These are phyloP conservation scores for Drosophila arawakana DNA, from an alignment of 1,140 invertebrate genomes.

Conservation along the genomic window DNA sequence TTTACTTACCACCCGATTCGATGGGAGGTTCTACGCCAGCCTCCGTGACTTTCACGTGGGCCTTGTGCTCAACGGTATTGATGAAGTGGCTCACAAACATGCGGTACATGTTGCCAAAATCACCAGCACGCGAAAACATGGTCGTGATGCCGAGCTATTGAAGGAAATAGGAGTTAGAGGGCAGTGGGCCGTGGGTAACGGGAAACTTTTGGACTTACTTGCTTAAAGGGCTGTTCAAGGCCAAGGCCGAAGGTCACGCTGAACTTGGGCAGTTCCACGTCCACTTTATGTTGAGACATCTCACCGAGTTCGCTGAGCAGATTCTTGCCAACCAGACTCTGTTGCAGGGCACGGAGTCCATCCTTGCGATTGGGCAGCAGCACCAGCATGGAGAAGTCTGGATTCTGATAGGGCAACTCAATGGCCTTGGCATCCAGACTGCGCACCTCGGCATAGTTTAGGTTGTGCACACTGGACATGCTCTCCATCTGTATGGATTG, in stretches of 20 bases:
- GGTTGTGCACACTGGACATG: conserved; percentile 78
- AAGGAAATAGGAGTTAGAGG: too few relatives aligned
- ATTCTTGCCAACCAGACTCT: conserved; percentile 72
- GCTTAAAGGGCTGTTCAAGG: conserved; percentile 85
- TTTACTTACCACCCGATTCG: conserved; percentile 86
- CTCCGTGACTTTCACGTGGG: conserved; percentile 73
- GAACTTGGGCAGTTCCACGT: conserved; percentile 87
- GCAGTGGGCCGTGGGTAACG: too few relatives aligned
- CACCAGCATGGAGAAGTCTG: conserved; percentile 74
- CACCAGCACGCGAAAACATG: conserved; percentile 85
- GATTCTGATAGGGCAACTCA: conserved; percentile 77
- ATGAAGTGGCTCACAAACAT: conserved; percentile 86
- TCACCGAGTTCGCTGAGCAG: conserved; percentile 77
- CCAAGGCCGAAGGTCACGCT: conserved; percentile 86
- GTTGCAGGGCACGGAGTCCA: conserved; percentile 65
- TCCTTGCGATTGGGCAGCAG: conserved; percentile 78
- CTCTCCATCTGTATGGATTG: conserved; percentile 74
- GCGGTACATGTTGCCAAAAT: conserved; percentile 87
- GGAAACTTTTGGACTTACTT: conserved; percentile 77
- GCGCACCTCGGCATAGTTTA: conserved; percentile 70
- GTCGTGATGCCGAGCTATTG: conserved; percentile 86
- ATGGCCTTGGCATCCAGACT: conserved; percentile 75
- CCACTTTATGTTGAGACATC: conserved; percentile 77
- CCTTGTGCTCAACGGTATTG: conserved; percentile 85
- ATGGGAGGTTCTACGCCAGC: conserved; percentile 84